A percentile compares a stretch with the other conserved stretches of the same genome.
Conservation (phyloP, 2,797 vertebrate species). For the Sebastes hopkinsi region DNA sequence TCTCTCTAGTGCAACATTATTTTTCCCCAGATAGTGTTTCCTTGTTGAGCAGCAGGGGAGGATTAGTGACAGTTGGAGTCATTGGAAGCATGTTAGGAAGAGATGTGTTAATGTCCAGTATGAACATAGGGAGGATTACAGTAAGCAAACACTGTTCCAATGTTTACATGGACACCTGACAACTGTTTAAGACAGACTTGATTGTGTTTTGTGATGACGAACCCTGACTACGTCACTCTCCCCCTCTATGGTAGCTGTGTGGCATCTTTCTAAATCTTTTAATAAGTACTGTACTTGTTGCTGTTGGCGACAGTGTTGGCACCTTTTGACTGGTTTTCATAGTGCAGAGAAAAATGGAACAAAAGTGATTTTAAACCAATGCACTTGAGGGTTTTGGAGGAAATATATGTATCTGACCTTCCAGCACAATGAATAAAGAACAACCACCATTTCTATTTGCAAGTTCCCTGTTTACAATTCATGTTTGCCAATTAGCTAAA, state of each 20-base stretch:
- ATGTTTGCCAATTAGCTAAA: conserved; percentile 12
- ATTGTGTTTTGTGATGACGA: not conserved
- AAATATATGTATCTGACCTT: not conserved
- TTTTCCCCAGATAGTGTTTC: too few relatives aligned
- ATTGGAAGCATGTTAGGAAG: not conserved
- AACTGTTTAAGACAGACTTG: not conserved
- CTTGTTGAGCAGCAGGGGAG: too few relatives aligned
- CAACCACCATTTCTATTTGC: not conserved
- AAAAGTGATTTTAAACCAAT: not conserved
- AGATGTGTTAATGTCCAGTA: not conserved
- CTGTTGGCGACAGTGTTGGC: not conserved
- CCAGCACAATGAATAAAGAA: not conserved
- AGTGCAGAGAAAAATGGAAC: not conserved
- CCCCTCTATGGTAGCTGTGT: not conserved
- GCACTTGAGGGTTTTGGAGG: not conserved
- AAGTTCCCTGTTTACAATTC: not conserved
- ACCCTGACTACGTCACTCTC: not conserved
- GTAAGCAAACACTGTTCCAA: not conserved
- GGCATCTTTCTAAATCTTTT: not conserved
- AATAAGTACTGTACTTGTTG: not conserved
- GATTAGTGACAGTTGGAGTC: not conserved
- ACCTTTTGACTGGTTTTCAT: not conserved
- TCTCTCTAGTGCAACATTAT: rapidly evolving
- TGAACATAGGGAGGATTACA: not conserved
- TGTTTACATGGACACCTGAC: not conserved